Evolutionary conservation across 1,140 invertebrate genomes (phyloP).

Genomic region (Drosophila paulistorum): DNA sequence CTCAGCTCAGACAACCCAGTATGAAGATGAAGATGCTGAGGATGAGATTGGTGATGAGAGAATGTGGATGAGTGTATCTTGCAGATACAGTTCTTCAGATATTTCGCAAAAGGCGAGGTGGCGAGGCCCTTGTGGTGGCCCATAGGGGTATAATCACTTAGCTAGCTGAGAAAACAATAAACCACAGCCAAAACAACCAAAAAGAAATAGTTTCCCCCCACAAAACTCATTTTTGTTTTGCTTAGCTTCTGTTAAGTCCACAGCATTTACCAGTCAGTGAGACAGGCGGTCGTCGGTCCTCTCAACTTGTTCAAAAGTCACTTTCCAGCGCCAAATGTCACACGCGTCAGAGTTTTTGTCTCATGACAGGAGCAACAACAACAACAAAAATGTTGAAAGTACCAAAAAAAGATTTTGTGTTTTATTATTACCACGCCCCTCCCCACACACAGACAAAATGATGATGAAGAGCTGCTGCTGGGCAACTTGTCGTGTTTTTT

Average conservation of each 20-base stretch:
- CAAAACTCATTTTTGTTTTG: constrained; percentile 13
- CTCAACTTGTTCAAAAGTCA: constrained; percentile 52
- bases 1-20: constrained; percentile 55
- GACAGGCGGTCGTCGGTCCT: neutral
- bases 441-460: constrained; percentile 49
- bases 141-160: constrained; percentile 36
- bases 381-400: constrained; percentile 34
- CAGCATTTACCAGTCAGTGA: constrained; percentile 3
- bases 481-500: constrained; percentile 28
- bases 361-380: constrained; percentile 39
- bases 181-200: constrained; percentile 19
- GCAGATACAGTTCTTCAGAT: constrained; percentile 54
- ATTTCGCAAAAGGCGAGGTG: constrained; percentile 50
- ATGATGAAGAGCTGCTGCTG: constrained; percentile 34
- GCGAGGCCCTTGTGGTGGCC: constrained; percentile 39
- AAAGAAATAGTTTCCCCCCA: constrained; percentile 38
- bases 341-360: constrained; percentile 68
- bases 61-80: constrained; percentile 49
- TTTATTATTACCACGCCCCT: constrained; percentile 68
- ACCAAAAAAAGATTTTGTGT: constrained; percentile 26
- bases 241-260: constrained; percentile 32
- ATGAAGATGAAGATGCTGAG: neutral
- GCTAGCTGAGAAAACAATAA: constrained; percentile 60
- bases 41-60: neutral
- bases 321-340: constrained; percentile 69